Base-by-base conservation (phyloP, 2,888 invertebrate species). In the Drosophila monieri region DNA sequence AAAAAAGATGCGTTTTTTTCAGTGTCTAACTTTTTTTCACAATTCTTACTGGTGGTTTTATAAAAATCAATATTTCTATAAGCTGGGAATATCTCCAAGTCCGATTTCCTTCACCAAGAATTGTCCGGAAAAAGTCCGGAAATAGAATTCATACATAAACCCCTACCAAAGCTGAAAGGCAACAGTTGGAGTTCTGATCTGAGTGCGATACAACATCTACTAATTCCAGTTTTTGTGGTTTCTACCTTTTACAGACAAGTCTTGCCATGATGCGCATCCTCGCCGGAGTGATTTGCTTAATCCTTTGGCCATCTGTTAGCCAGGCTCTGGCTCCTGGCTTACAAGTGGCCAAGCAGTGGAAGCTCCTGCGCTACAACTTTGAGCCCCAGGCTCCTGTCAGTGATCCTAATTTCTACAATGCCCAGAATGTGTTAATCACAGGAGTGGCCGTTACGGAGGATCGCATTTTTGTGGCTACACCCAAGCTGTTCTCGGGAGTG, bases 391-490 rank as follows among this genome's bases (percentile, higher is more conserved):
- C 91, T 12, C 94, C 94, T 1, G 91, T 92, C 5, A 91, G 92
- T 9, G 90, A 94, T 77, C 92, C 93, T 77, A 93, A 93, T 52
- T 91, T 90, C 60, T 92, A 84, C 53, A 90, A 78, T 80, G 95
- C 96, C 0, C 94, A 95, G 88, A 96, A 95, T 90, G 94, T 95
- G 0, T 94, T 96, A 4, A 94, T 95, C 37, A 96, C 96, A 0
- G 96, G 97, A 1, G 88, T 97, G 67, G 96, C 95, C 85, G 92
- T 96, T 30, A 94, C 94, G 2, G 93, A 94, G 91, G 94, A 96
- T 80, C 93, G 95, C 68, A 92, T 97, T 25, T 96, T 96, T 89
- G 68, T 97, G n/a, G 94, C 95, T 0, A 94, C 94, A 10, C 97
- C 97, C 0, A 92, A 97, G 59, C 90, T 96, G 27, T 93, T 95